These are phyloP conservation scores for Coracopsis vasa DNA, from an alignment of 2,113 vertebrate species.

Conservation along the genomic window DNA sequence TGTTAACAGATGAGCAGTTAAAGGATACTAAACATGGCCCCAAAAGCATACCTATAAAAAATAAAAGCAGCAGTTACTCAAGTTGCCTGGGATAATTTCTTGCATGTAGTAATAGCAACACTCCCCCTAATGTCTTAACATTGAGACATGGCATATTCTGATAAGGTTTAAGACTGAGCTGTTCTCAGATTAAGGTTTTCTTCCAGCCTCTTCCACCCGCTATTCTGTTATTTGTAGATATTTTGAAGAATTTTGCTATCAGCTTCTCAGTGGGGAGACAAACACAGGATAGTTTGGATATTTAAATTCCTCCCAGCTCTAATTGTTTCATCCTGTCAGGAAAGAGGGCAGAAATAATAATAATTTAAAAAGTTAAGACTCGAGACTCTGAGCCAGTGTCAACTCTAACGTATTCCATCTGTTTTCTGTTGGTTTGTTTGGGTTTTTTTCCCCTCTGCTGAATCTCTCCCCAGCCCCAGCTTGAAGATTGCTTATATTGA, in stretches of 20 bases:
- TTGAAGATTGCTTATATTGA: not conserved
- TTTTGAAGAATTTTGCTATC: not conserved
- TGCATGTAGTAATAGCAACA: not conserved
- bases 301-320: not conserved
- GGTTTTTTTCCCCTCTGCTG: not conserved
- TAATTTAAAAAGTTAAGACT: not conserved
- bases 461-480: not conserved
- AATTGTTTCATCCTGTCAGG: not conserved
- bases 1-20: slow-evolving; percentile 24
- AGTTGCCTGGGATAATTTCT: not conserved
- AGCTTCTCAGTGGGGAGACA: not conserved
- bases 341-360: not conserved
- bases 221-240: not conserved
- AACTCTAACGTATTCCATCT: not conserved
- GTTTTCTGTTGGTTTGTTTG: not conserved
- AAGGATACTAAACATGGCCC: slow-evolving; percentile 4
- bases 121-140: not conserved
- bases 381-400: not conserved
- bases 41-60: not conserved
- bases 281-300: not conserved
- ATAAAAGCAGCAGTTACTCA: slow-evolving; percentile 39
- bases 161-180: not conserved
- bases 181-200: not conserved
- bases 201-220: not conserved
- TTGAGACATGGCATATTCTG: not conserved